phyloP scores from a whole-genome alignment of 2,888 invertebrate species.

The Mycalesis mineus region DNA sequence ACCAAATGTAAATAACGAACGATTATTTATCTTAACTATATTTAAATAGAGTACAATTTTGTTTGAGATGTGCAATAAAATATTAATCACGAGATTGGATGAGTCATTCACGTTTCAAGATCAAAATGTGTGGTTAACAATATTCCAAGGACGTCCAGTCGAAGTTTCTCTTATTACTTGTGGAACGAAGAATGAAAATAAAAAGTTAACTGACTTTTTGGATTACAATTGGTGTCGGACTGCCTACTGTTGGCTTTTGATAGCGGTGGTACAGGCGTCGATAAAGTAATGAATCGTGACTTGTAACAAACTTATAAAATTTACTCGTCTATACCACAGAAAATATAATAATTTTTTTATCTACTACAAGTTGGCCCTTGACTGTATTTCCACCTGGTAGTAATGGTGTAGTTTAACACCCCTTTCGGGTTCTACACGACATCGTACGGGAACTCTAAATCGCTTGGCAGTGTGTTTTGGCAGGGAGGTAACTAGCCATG shows the following conservation, averaged over 20 bases:
- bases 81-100: slow-evolving; percentile 35
- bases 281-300: neutral
- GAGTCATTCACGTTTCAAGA: slow-evolving; percentile 50
- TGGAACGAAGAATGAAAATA: slow-evolving; percentile 56
- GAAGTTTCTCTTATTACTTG: slow-evolving; percentile 37
- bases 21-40: slow-evolving; percentile 3
- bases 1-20: neutral
- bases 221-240: neutral
- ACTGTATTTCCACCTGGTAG: no score
- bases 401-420: no score
- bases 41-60: slow-evolving; percentile 8
- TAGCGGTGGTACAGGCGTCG: neutral
- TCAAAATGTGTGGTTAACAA: slow-evolving; percentile 61
- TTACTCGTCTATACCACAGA: neutral
- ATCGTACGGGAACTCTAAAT: no score
- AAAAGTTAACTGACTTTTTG: slow-evolving; percentile 39
- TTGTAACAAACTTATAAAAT: neutral
- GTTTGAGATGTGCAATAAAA: slow-evolving; percentile 2
- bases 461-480: no score
- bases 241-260: neutral
- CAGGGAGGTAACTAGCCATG: no score
- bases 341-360: no score
- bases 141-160: slow-evolving; percentile 56
- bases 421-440: no score
- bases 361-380: no score